These are phyloP conservation scores for Heterodera filipjevi DNA, from an alignment of 2,888 invertebrate genomes.

Conservation along the genomic window DNA sequence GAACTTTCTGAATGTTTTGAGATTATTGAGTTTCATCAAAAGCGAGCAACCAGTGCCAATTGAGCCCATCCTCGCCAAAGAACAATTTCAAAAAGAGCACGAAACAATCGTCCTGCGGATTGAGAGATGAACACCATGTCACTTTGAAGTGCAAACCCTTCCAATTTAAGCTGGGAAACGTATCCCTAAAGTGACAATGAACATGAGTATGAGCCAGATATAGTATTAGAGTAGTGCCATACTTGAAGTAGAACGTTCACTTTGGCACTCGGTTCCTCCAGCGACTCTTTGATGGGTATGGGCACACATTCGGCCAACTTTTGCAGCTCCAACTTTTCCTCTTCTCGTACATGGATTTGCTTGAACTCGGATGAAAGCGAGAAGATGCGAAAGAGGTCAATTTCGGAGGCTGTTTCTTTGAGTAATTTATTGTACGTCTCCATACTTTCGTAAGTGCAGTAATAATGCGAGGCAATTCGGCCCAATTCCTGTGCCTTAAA, in stretches of 20 bases:
- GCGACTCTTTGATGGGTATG: slow-evolving; percentile 96
- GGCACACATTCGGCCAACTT: slow-evolving; percentile 94
- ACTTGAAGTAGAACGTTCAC: slow-evolving; percentile 65
- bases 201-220: slow-evolving; percentile 78
- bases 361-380: slow-evolving; percentile 94
- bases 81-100: slow-evolving; percentile 97
- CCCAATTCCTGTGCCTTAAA: slow-evolving; percentile 83
- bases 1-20: slow-evolving; percentile 75
- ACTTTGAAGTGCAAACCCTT: slow-evolving; percentile 96
- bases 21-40: background rate
- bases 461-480: slow-evolving; percentile 95
- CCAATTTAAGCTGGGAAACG: slow-evolving; percentile 94
- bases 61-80: slow-evolving; percentile 92
- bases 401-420: slow-evolving; percentile 94
- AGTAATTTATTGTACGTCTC: slow-evolving; percentile 91
- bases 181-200: slow-evolving; percentile 78
- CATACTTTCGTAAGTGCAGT: slow-evolving; percentile 95
- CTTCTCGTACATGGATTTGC: slow-evolving; percentile 70
- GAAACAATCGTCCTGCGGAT: slow-evolving; percentile 88
- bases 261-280: slow-evolving; percentile 96
- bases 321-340: slow-evolving; percentile 93
- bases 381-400: slow-evolving; percentile 94
- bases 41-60: slow-evolving; percentile 73
- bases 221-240: slow-evolving; percentile 20
- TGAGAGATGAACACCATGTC: slow-evolving; percentile 99